Percentiles rank a stretch among this genome's conserved stretches.
Conservation (phyloP, 2,797 vertebrate species). For the Danio tinwini region DNA sequence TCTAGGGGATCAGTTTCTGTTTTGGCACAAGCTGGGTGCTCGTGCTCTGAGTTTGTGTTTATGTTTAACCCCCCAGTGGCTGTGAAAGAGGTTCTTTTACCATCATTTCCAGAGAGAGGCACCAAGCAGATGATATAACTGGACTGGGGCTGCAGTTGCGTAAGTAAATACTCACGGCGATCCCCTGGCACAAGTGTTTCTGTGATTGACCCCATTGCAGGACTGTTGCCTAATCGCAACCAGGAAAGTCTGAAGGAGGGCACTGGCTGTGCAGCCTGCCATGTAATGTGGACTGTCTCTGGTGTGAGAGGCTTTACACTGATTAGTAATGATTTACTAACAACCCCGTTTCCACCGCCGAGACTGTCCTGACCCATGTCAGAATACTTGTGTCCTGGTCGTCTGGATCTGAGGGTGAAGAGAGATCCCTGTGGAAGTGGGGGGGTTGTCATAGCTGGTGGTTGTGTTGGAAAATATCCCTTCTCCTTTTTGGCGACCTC, state of each 20-base stretch:
- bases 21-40: conserved; percentile 88
- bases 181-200: conserved; percentile 93
- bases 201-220: conserved; percentile 90
- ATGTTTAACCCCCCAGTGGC: conserved; percentile 60
- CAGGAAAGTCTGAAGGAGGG: conserved; percentile 91
- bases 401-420: conserved; percentile 86
- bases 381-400: conserved; percentile 83
- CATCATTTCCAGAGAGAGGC: conserved; percentile 73
- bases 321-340: conserved; percentile 83
- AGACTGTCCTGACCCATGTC: conserved; percentile 77
- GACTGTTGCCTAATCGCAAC: conserved; percentile 88
- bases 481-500: conserved; percentile 68
- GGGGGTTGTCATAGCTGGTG: conserved; percentile 70
- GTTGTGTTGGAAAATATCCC: conserved; percentile 66
- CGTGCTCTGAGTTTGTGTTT: conserved; percentile 79
- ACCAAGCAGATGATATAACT: conserved; percentile 93
- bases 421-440: conserved; percentile 87
- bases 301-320: conserved; percentile 89
- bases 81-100: conserved; percentile 55
- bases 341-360: conserved; percentile 77
- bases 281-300: conserved; percentile 89
- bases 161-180: conserved; percentile 91
- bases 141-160: conserved; percentile 88
- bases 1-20: conserved; percentile 84
- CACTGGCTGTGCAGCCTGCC: conserved; percentile 83